Evolutionary conservation across 2,113 vertebrate genomes (phyloP).

Genomic region (Siphamia tubifer): DNA sequence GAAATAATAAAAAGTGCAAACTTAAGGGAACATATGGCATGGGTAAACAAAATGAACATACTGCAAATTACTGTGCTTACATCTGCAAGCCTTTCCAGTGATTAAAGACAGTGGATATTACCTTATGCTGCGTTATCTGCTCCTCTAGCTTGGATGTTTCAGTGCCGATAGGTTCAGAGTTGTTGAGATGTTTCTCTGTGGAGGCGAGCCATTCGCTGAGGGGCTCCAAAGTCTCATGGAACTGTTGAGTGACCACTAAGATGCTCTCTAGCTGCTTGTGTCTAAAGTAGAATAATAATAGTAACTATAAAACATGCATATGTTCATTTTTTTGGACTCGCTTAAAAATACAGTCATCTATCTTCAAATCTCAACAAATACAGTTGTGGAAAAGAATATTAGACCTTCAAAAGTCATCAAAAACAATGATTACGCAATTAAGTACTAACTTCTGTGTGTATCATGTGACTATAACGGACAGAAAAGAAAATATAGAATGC

Average conservation of each 20-base stretch:
- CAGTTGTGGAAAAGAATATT: no score
- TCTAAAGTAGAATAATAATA: conserved; percentile 66
- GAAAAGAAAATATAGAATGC: no score
- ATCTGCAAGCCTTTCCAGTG: not conserved
- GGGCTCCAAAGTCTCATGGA: conserved; percentile 92
- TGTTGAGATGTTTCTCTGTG: conserved; percentile 89
- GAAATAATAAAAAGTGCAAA: conserved; percentile 53
- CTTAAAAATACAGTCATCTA: not conserved
- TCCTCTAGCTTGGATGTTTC: conserved; percentile 89
- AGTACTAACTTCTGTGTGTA: no score
- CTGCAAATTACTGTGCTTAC: not conserved
- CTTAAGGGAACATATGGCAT: conserved; percentile 24
- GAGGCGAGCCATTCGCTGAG: conserved; percentile 88
- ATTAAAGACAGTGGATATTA: conserved; percentile 46
- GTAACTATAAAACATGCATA: no score
- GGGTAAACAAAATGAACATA: conserved; percentile 22
- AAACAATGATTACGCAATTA: no score
- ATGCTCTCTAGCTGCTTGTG: conserved; percentile 93
- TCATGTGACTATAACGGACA: no score
- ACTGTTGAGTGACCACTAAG: conserved; percentile 91
- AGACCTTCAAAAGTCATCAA: no score
- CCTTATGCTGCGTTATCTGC: conserved; percentile 94
- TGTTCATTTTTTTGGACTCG: no score
- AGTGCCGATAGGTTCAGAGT: conserved; percentile 92
- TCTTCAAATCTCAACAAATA: no score